Evolutionary conservation across 2,113 vertebrate genomes (phyloP).

Genomic region (Vireo altiloquus): DNA sequence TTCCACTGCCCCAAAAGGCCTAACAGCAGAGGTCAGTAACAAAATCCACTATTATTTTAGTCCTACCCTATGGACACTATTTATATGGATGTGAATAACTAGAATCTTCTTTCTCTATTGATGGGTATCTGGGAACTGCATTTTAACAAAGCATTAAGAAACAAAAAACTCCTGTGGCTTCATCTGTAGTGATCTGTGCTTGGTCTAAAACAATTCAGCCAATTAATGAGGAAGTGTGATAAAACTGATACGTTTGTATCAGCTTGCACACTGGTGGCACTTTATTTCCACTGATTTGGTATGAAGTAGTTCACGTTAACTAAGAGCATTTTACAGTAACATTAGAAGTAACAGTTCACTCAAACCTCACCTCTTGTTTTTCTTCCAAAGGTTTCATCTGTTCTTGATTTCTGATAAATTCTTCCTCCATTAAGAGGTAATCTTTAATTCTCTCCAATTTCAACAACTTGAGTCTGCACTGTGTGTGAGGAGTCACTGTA

Average conservation of each 20-base stretch:
- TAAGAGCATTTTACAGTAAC: neutral
- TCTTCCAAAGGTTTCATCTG: slow-evolving; percentile 99
- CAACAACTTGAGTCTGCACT: slow-evolving; percentile 92
- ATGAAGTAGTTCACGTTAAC: neutral
- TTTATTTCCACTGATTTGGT: neutral
- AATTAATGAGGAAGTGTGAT: neutral
- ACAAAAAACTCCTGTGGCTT: neutral
- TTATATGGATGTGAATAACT: neutral
- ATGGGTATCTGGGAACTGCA: neutral
- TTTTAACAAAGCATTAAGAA: neutral
- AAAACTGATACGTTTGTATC: accelerated
- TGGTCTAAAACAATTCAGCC: neutral
- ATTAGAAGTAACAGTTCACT: neutral
- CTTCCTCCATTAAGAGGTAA: slow-evolving; percentile 97
- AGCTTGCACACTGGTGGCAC: neutral
- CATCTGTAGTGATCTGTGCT: neutral
- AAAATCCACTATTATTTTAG: neutral
- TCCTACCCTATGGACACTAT: accelerated
- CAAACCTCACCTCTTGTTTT: slow-evolving; percentile 89
- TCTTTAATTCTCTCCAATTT: slow-evolving; percentile 98
- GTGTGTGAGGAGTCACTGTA: slow-evolving; percentile 95
- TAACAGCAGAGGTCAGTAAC: neutral
- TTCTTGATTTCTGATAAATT: slow-evolving; percentile 98
- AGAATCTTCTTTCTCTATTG: neutral
- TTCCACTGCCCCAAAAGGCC: neutral